A percentile compares a stretch with the other conserved stretches of the same genome.
Evolutionary conservation across 2,113 vertebrate species (phyloP).

Genomic region (Notiomystis cincta): DNA sequence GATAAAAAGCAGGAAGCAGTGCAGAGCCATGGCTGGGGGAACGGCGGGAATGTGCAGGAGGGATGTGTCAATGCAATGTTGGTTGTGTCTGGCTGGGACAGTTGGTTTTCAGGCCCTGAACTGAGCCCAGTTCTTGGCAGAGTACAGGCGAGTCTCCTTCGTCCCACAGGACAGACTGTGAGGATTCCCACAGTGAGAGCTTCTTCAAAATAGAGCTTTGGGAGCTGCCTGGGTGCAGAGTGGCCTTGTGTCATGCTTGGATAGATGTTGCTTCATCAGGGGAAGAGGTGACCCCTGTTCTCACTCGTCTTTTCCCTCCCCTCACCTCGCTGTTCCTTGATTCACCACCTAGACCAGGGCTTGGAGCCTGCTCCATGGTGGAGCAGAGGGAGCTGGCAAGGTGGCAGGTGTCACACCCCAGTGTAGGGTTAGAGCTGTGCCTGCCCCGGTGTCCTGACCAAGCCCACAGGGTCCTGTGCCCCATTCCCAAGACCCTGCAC

Average conservation of each 20-base stretch:
- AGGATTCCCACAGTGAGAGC: background rate
- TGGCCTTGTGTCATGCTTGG: background rate
- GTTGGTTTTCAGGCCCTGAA: background rate
- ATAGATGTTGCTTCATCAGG: background rate
- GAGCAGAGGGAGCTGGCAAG: background rate
- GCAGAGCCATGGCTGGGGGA: conserved; percentile 28
- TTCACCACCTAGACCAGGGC: background rate
- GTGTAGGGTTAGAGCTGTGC: background rate
- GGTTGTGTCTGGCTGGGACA: background rate
- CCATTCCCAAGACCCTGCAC: background rate
- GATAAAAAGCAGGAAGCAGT: conserved; percentile 64
- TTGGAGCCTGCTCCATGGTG: background rate
- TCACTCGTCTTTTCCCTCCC: background rate
- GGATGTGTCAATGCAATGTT: background rate
- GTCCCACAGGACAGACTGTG: background rate
- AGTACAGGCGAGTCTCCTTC: background rate
- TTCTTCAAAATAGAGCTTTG: background rate
- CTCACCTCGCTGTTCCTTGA: accelerated
- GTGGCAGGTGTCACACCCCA: background rate
- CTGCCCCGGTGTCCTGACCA: background rate
- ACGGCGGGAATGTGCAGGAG: background rate
- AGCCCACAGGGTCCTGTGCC: background rate
- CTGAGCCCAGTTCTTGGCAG: background rate
- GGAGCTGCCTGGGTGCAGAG: background rate
- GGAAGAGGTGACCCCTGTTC: background rate